Conservation (phyloP, 2,888 invertebrate genomes). For the Blastobasis lacticolella region DNA sequence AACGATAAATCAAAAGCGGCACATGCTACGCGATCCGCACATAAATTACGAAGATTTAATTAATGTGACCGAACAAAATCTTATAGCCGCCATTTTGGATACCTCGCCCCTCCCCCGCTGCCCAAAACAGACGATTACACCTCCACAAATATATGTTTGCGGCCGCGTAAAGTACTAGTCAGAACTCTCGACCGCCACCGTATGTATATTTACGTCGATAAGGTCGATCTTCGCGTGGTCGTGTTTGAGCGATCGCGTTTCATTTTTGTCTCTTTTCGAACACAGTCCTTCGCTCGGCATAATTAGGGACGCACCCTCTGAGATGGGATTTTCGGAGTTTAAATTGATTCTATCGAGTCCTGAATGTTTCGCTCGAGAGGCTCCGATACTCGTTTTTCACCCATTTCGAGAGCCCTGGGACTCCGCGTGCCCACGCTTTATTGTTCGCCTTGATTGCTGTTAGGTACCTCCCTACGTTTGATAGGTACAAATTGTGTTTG, state of each 20-base stretch:
- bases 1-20: conserved; percentile 61
- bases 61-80: conserved; percentile 70
- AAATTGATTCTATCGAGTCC: conserved; percentile 70
- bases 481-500: too few species aligned
- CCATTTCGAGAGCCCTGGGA: conserved; percentile 23
- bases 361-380: conserved; percentile 53
- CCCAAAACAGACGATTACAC: conserved; percentile 67
- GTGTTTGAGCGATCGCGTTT: conserved; percentile 18
- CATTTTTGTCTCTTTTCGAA: conserved; percentile 49
- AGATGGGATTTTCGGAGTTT: conserved; percentile 67
- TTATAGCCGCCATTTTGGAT: conserved; percentile 68
- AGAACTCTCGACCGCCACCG: not conserved
- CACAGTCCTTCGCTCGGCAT: conserved; percentile 62
- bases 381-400: conserved; percentile 19
- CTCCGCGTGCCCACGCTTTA: too few species aligned
- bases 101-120: conserved; percentile 55
- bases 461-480: too few species aligned
- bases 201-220: conserved; percentile 9
- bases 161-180: not conserved
- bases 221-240: conserved; percentile 16
- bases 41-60: conserved; percentile 74
- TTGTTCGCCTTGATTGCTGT: too few species aligned
- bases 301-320: conserved; percentile 67
- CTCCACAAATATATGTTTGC: conserved; percentile 38
- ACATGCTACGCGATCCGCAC: conserved; percentile 51